These are phyloP conservation scores for Ceratoteleas bidentatus DNA, from an alignment of 1,140 invertebrate species.

Conservation along the genomic window DNA sequence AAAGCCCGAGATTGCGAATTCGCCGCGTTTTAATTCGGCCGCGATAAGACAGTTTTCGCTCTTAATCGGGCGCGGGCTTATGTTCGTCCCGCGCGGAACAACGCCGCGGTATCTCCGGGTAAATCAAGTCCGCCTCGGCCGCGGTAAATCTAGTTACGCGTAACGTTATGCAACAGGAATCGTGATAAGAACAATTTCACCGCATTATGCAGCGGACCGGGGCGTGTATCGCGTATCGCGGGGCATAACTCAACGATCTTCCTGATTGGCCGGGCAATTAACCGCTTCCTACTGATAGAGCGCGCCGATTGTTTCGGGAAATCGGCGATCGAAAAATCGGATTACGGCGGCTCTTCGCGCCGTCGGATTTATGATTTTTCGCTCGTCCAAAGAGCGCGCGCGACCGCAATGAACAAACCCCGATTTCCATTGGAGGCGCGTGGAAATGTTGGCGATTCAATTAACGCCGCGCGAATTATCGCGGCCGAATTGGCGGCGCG, in stretches of 20 bases:
- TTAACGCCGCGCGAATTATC: too few species aligned
- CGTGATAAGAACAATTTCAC: constrained; percentile 63
- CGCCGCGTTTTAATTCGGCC: neutral
- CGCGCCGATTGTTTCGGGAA: constrained; percentile 45
- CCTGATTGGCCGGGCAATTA: constrained; percentile 58
- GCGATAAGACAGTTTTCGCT: constrained; percentile 3
- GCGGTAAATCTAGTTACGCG: constrained; percentile 53
- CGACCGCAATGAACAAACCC: too few species aligned
- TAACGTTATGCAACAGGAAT: constrained; percentile 61
- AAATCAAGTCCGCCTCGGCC: neutral
- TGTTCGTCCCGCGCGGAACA: constrained; percentile 31
- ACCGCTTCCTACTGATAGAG: constrained; percentile 44
- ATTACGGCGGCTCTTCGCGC: constrained; percentile 1
- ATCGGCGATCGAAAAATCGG: constrained; percentile 28
- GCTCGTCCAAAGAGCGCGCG: neutral
- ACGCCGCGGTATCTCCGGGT: constrained; percentile 40
- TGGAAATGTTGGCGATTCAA: too few species aligned
- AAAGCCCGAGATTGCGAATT: too few species aligned
- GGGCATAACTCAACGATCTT: constrained; percentile 57
- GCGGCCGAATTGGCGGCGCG: too few species aligned
- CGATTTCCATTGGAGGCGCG: too few species aligned
- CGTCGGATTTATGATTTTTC: constrained; percentile 27
- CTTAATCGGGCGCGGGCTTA: constrained; percentile 16
- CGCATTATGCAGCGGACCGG: constrained; percentile 58
- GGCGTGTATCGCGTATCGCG: constrained; percentile 58